These are phyloP conservation scores for Tholera decimalis DNA, from an alignment of 2,888 invertebrate species.

Conservation along the genomic window DNA sequence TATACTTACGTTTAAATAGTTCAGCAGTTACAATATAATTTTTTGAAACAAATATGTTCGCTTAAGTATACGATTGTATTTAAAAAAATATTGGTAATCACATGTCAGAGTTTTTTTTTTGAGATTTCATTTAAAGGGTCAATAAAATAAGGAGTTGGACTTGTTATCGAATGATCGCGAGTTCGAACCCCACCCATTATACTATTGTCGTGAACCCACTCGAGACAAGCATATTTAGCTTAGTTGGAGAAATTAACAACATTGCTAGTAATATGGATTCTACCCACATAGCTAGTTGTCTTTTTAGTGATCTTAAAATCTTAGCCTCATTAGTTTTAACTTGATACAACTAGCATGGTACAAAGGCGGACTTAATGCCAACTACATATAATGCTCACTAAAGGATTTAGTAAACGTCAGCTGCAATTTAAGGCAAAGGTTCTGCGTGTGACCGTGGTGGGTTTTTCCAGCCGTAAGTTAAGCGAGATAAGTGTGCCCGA, in stretches of 20 bases:
- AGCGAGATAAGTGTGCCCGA: conserved; percentile 95
- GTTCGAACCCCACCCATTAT: too few relatives aligned
- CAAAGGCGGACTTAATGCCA: too few relatives aligned
- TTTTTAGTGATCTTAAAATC: conserved; percentile 8
- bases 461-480: conserved; percentile 92
- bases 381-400: conserved; percentile 16
- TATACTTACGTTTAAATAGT: conserved; percentile 7
- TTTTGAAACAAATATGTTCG: not conserved
- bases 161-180: too few relatives aligned
- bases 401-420: conserved; percentile 9
- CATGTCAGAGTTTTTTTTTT: too few relatives aligned
- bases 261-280: too few relatives aligned
- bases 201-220: too few relatives aligned
- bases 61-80: not conserved
- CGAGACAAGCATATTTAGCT: too few relatives aligned
- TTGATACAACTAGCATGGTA: too few relatives aligned
- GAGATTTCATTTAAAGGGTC: too few relatives aligned
- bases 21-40: conserved; percentile 16
- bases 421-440: conserved; percentile 19
- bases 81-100: not conserved
- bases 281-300: too few relatives aligned
- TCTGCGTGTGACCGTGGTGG: conserved; percentile 51
- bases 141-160: too few relatives aligned
- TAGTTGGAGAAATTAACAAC: too few relatives aligned
- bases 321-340: conserved; percentile 27